Evolutionary conservation across 2,888 invertebrate species (phyloP), one percentile per base, ranked within the genome.

Genomic region (Molorchus minor): DNA sequence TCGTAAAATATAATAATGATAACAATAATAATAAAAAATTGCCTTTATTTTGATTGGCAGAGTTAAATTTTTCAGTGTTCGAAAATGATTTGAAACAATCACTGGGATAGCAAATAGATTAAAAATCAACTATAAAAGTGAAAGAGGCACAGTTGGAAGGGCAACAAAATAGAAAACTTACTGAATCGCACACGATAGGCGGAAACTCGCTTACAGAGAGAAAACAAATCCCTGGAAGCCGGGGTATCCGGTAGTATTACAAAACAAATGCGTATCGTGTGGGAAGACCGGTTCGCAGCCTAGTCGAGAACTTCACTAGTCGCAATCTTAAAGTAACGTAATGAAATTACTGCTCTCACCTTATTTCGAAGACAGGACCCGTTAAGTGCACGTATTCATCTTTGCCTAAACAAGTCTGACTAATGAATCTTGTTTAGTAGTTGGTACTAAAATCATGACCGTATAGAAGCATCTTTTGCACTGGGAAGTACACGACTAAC

Each of bases 371-470:
- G 70, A 71, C 67, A 71, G 67, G 60, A 64, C 66, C 61, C 64
- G 65, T 71, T 70, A 72, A 73, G 71, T 72, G 72, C 70, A 70
- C 61, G 68, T 70, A 73, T 73, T 73, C 72, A 71, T 70, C 70
- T 70, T 67, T 67, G 62, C 55, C 64, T 61, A 15, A 29, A 36
- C 56, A 65, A 64, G 68, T 70, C 69, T 71, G 70, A 56, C 62
- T 71, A 68, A 70, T 71, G 72, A 73, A 73, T 72, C 61, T 64
- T 67, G 68, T 71, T 73, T 67, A 69, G 65, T 68, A 65, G 65
- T 65, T 66, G 59, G 70, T 68, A 69, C 65, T 69, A 62, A 64
- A 71, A 68, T 68, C 44, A 65, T 60, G 54, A 20, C 13, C 47
- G 35, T 19, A 12, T 17, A 10, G 17, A 16, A 2, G 30, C 15